Base-by-base conservation (phyloP, 1,140 invertebrate genomes). In the Heliconius melpomene region DNA sequence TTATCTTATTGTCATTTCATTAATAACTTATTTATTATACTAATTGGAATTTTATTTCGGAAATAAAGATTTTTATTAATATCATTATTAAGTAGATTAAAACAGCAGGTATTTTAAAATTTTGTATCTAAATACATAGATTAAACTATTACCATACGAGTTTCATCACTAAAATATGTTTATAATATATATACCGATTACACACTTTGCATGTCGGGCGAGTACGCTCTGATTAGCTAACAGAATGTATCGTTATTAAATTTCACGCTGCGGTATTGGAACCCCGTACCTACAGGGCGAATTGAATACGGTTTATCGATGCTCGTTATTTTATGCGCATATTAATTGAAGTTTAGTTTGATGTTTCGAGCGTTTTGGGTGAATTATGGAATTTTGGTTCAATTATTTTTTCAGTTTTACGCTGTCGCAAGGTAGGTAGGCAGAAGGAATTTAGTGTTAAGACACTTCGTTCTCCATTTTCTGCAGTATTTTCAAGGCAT, bases 241-340 rank as follows among this genome's bases (percentile, higher is more conserved):
- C 81, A 78, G 82, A 71, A 83, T 75, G 79, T 83, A 83, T 79
- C 77, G 71, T 82, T 82, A 83, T 80, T 83, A 77, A 82, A 82
- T 78, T 82, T 82, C 78, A 80, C 50, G 74, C 74, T 32, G 77
- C 60, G 73, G 38, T 78, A 82, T 60, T 8, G 75, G 29, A 78
- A 78, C 50, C 5, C 23, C 52, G 75, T 38, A 52, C 50, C 50
- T 52, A 36, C 50, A 5, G 77, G 32, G 32, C 36, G 75, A 77
- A 80, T 80, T 60, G 74, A 77, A 77, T 77, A 77, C 40, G 73
- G 72, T 79, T 70, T 79, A 79, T 79, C 40, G 73, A 50, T 40
- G 70, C 71, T 80, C 32, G 79, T 75, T 78, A 75, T 75, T 75
- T 52, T 80, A 75, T 83, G 78, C 82, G 75, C 60, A 78, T 80